Evolutionary conservation across 2,797 vertebrate genomes (phyloP).

Genomic region (Pangasius djambal): DNA sequence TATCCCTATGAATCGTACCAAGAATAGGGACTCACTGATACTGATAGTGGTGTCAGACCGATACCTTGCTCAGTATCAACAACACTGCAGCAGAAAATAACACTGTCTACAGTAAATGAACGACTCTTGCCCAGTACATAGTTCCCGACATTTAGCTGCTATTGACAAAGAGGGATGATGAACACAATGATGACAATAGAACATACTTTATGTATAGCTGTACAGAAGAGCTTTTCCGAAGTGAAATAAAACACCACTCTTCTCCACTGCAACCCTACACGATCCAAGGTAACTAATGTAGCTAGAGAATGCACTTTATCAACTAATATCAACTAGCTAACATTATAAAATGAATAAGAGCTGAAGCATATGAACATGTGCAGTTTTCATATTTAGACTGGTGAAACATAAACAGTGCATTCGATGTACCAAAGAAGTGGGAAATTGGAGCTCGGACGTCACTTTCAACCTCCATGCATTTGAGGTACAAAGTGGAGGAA

Average conservation of each 20-base stretch:
- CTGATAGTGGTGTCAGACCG: background rate
- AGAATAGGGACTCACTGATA: background rate
- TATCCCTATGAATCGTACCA: background rate
- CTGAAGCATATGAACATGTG: background rate
- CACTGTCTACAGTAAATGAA: background rate
- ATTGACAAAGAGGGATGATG: background rate
- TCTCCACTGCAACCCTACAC: background rate
- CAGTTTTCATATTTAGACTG: background rate
- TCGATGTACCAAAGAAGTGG: background rate
- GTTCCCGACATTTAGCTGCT: background rate
- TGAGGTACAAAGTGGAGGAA: background rate
- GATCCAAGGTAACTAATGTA: background rate
- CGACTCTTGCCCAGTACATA: background rate
- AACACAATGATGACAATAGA: background rate
- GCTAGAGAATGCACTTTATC: background rate
- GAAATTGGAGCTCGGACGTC: background rate
- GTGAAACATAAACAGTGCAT: background rate
- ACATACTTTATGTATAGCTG: background rate
- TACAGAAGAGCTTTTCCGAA: background rate
- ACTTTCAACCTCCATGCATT: background rate
- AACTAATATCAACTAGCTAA: background rate
- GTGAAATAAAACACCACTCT: background rate
- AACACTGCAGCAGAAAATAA: background rate
- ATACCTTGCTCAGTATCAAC: background rate
- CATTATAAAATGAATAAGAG: background rate